These are phyloP conservation scores for Lasius platythorax DNA, from an alignment of 2,888 invertebrate genomes.

Conservation along the genomic window DNA sequence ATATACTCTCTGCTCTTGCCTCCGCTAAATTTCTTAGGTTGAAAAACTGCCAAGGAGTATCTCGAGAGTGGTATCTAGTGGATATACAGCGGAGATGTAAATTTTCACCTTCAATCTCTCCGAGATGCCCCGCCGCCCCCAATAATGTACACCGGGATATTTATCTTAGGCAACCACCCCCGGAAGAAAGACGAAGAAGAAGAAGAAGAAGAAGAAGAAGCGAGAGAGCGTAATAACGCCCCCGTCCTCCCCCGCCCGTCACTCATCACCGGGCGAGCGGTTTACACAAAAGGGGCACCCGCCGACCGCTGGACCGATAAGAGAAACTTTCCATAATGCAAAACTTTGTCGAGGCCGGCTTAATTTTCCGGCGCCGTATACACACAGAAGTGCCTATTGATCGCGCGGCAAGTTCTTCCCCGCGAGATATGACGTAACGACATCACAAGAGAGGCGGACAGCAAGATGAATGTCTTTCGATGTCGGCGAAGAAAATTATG, in stretches of 20 bases:
- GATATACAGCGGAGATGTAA: slow-evolving; percentile 25
- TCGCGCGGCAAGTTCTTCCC: slow-evolving; percentile 70
- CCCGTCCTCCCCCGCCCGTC: neutral
- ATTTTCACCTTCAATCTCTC: slow-evolving; percentile 52
- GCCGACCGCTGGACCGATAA: slow-evolving; percentile 40
- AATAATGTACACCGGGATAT: slow-evolving; percentile 44
- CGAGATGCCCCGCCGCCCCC: slow-evolving; percentile 33
- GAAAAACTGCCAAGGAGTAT: slow-evolving; percentile 32
- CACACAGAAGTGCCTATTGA: slow-evolving; percentile 66
- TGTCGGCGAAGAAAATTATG: slow-evolving; percentile 37
- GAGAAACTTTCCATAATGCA: slow-evolving; percentile 53
- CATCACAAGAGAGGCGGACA: slow-evolving; percentile 28
- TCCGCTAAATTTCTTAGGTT: slow-evolving; percentile 36
- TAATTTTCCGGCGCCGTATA: slow-evolving; percentile 55
- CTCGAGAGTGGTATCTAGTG: slow-evolving; percentile 10
- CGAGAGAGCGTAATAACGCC: slow-evolving; percentile 42
- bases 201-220: neutral
- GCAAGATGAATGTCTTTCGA: slow-evolving; percentile 67
- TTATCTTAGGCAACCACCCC: slow-evolving; percentile 31
- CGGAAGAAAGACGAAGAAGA: neutral
- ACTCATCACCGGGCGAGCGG: neutral
- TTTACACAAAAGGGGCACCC: slow-evolving; percentile 25
- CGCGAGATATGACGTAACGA: slow-evolving; percentile 72
- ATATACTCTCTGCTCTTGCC: neutral
- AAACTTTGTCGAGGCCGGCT: slow-evolving; percentile 55